Evolutionary conservation across 2,797 vertebrate species (phyloP).

Genomic region (Poeciliopsis turneri): DNA sequence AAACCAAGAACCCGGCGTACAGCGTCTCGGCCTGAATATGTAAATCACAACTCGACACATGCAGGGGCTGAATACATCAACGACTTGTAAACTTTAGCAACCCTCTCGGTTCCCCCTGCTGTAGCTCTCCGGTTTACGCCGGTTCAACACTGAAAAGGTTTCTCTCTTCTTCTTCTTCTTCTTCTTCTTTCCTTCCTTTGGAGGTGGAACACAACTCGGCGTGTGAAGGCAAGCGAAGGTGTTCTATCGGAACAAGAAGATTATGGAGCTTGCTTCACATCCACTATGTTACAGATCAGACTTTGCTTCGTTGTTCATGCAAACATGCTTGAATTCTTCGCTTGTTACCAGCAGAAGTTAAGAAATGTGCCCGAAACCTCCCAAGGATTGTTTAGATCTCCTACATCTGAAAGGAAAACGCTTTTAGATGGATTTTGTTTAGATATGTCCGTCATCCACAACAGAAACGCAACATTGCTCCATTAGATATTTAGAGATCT

Average conservation of each 20-base stretch:
- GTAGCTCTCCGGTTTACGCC: constrained; percentile 27
- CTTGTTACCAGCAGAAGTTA: not conserved
- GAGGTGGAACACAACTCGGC: not conserved
- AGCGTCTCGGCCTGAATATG: constrained; percentile 34
- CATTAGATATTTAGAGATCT: not conserved
- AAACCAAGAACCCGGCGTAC: constrained; percentile 38
- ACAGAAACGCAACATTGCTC: not conserved
- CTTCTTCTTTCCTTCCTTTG: not conserved
- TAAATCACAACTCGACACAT: constrained; percentile 39
- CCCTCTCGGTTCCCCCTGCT: constrained; percentile 38
- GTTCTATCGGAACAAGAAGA: not conserved
- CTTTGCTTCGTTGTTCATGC: not conserved
- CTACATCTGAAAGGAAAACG: not conserved
- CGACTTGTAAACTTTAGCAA: constrained; percentile 48
- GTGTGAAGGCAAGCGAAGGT: not conserved
- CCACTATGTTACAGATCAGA: not conserved
- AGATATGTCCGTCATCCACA: not conserved
- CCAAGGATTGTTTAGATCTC: not conserved
- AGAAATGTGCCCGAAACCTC: not conserved
- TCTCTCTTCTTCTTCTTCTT: not conserved
- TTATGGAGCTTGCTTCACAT: not conserved
- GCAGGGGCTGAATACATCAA: constrained; percentile 35
- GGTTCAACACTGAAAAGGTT: not conserved
- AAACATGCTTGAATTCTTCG: not conserved
- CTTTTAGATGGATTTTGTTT: not conserved